phyloP scores from a whole-genome alignment of 2,113 vertebrate genomes.

The Dolichotis patagonum region DNA sequence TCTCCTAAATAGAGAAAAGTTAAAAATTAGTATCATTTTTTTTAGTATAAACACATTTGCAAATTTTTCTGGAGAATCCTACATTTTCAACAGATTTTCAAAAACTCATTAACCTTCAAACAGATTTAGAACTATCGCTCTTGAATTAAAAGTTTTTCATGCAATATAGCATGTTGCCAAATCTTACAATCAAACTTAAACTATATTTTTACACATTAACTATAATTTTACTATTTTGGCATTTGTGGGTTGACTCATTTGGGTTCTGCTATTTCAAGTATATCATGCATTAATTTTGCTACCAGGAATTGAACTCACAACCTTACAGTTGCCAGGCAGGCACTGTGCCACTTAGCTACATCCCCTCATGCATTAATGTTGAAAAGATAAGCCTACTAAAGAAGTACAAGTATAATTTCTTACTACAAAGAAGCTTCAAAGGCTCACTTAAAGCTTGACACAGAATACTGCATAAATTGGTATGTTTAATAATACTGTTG shows the following conservation, averaged over 20 bases:
- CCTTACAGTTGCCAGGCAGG: too few species aligned
- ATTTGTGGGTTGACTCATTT: not conserved
- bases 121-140: not conserved
- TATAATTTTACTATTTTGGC: not conserved
- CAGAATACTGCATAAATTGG: not conserved
- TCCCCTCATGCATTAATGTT: not conserved
- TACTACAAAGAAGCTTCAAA: conserved; percentile 1
- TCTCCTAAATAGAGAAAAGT: conserved; percentile 78
- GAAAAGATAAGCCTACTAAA: not conserved
- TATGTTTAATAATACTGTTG: too few species aligned
- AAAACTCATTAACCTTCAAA: not conserved
- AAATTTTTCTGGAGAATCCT: not conserved
- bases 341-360: too few species aligned
- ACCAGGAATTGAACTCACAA: too few species aligned
- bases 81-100: conserved; percentile 48
- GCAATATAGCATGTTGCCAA: not conserved
- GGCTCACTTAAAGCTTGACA: not conserved
- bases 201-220: conserved; percentile 5
- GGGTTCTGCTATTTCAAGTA: not conserved
- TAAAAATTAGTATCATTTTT: conserved; percentile 3
- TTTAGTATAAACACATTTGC: not conserved
- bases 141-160: conserved; percentile 44
- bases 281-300: not conserved
- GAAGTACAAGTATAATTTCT: not conserved
- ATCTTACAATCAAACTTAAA: conserved; percentile 22